phyloP scores from a whole-genome alignment of 2,797 vertebrate species.

The Bovichtus diacanthus region DNA sequence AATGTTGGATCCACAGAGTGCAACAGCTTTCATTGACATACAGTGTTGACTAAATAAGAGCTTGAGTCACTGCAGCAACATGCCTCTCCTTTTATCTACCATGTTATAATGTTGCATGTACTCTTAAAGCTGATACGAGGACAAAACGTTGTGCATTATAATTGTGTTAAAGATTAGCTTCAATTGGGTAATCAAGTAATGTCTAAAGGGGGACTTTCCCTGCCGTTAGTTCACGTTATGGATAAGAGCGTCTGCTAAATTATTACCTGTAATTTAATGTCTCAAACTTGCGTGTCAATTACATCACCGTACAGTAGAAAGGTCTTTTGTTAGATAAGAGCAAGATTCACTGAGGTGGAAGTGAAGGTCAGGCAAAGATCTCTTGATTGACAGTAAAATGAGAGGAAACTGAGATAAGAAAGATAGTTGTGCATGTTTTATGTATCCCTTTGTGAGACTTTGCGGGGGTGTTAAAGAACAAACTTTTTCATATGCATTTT shows the following conservation, averaged over 20 bases:
- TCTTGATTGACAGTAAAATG: not conserved
- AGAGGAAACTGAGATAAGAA: conserved; percentile 39
- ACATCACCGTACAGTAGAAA: conserved; percentile 40
- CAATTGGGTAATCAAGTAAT: not conserved
- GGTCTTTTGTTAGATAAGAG: conserved; percentile 57
- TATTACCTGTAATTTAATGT: too few species aligned
- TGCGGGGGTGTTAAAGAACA: not conserved
- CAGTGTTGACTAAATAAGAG: not conserved
- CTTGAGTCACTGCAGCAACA: not conserved
- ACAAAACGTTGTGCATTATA: conserved; percentile 3
- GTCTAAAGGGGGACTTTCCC: too few species aligned
- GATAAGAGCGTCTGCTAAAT: too few species aligned
- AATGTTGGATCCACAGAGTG: not conserved
- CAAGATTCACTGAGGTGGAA: conserved; percentile 13
- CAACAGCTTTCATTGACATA: not conserved
- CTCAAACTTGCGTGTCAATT: conserved; percentile 5
- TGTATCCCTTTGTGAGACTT: not conserved
- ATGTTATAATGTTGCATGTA: not conserved
- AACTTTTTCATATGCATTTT: not conserved
- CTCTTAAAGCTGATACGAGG: not conserved
- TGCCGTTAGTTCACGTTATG: too few species aligned
- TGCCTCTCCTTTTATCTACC: not conserved
- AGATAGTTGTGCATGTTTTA: not conserved
- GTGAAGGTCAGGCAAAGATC: conserved; percentile 59
- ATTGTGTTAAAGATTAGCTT: conserved; percentile 42